Evolutionary conservation across 2,113 vertebrate species (phyloP), one percentile per base, ranked within the genome.

Genomic region (Dasypus novemcinctus): DNA sequence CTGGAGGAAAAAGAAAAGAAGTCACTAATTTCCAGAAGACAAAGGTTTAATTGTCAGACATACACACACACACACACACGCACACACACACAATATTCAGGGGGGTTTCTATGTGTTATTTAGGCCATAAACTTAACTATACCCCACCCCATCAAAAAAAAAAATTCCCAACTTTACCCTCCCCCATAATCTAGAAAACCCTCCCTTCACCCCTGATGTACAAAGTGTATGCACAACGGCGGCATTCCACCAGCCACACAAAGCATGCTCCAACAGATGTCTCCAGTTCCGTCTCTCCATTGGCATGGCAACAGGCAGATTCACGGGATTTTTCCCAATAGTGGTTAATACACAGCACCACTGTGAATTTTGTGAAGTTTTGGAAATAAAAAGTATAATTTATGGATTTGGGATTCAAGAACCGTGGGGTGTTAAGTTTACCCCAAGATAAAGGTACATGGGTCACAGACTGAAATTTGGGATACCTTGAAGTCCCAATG

Each of bases 151-250:
- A 97, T 41, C 59, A 79, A 81, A 96, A 96, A 94, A 97, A 86
- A 79, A 76, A 69, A 57, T 1, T 79, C 95, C 84, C 81, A 79
- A 78, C 93, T 92, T 76, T 93, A 95, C 43, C 97, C 63, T 63
- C 95, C 97, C 91, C 97, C 94, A 94, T 94, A 97, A 97, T 97
- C 98, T 98, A 98, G 97, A 98, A 98, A 98, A 96, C 97, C 98
- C 98, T 88, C 97, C 97, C 97, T 96, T 93, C 20, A 96, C 97
- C 98, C 98, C 97, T 75, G 92, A 98, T 98, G 97, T 98, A 98
- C 98, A 98, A 98, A 98, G 98, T 97, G 78, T 97, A 97, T 96
- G 97, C 98, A 97, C 98, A 97, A 97, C 3, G 97, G 97, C 96
- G 97, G 81, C 68, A 91, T 95, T 74, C 87, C 80, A 93, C 97